Percentiles rank a stretch among this genome's conserved stretches.
phyloP scores from a whole-genome alignment of 2,797 vertebrate species.

The Prionace glauca region DNA sequence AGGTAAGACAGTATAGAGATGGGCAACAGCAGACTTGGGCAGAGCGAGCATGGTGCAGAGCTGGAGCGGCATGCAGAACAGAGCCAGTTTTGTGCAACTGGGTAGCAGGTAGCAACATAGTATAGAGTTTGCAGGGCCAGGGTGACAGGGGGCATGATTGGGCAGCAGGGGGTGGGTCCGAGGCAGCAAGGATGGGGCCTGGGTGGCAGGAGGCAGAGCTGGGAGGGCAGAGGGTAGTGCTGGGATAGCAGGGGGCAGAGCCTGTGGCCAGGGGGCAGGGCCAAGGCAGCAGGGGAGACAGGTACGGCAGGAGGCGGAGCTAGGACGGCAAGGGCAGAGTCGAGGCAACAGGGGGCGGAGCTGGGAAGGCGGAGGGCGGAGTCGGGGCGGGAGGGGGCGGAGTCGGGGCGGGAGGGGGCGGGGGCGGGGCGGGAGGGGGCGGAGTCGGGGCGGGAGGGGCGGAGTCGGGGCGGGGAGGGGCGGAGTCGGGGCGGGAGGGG shows the following conservation, averaged over 20 bases:
- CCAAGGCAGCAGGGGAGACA: neutral
- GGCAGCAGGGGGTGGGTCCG: too few species aligned
- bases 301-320: neutral
- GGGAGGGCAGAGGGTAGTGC: neutral
- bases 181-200: too few species aligned
- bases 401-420: neutral
- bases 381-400: neutral
- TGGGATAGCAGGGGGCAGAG: neutral
- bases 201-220: neutral
- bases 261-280: too few species aligned
- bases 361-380: neutral
- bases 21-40: neutral
- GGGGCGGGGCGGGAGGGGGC: neutral
- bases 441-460: neutral
- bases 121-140: too few species aligned
- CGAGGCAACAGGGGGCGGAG: neutral
- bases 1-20: too few species aligned
- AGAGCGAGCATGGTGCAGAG: neutral
- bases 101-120: too few species aligned
- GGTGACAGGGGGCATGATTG: too few species aligned
- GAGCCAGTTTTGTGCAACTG: too few species aligned
- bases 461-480: too few species aligned
- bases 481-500: neutral
- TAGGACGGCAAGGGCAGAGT: neutral
- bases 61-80: neutral